Base-by-base conservation (phyloP, 2,797 vertebrate genomes). In the Melanotaenia nigrans region DNA sequence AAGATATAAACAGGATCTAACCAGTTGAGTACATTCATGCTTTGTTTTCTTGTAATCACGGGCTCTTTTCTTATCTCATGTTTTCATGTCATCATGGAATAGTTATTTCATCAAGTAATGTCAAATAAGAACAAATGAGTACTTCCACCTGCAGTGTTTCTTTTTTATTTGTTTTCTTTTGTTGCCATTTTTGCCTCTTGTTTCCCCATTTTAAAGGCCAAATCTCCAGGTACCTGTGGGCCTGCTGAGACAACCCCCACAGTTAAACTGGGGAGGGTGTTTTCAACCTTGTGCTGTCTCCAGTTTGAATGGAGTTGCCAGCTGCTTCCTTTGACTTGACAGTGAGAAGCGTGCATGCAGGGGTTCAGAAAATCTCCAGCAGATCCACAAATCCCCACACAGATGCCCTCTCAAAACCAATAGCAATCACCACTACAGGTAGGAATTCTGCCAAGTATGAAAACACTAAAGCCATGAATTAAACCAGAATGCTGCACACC, bases 251-350 rank as follows among this genome's bases (percentile, higher is more conserved):
- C 20, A 45, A 75, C 65, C 53, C 81, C 83, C 54, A 61, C 77
- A 61, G 75, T 54, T 89, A 64, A 78, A 77, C 72, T 40, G 28
- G 64, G 77, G 77, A 77, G 77, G 81, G 6, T 65, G 73, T 20
- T 40, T 65, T 51, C 59, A 33, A 42, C 54, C 65, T 45, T 59
- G 73, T 16, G 67, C 73, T 53, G 61, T 65, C 65, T 54, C 51
- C 36, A 0, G 53, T 63, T 54, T 77, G 65, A 73, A 75, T 40
- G 49, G 68, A 78, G 73, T 55, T 78, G 38, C 75, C 82, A 79
- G 81, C 77, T 90, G 88, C 65, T 87, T 84, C 77, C 59, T 87
- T 77, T 87, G 69, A 75, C 68, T 76, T 70, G 72, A 82, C 79
- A 77, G 75, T 1, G 2, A 81, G 61, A 63, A 61, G 53, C 67